Base-by-base conservation (phyloP, 2,797 vertebrate genomes). In the Mormyrops boulengeri region DNA sequence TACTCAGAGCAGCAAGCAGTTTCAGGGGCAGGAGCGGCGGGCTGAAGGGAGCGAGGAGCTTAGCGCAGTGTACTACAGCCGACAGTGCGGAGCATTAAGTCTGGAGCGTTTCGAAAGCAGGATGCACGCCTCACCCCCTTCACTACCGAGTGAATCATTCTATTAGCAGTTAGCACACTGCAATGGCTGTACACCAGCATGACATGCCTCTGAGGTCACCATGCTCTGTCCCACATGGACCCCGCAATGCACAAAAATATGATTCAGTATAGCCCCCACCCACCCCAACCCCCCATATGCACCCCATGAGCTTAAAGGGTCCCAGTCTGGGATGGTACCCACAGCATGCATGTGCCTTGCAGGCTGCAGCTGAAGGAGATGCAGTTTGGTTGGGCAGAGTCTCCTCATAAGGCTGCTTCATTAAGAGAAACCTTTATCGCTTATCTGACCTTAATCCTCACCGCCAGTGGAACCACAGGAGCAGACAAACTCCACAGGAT, bases 361-460 rank as follows among this genome's bases (percentile, higher is more conserved):
- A 49, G 73, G 17, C 73, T 30, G 22, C 11, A 52, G 52, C 41
- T 69, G 80, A 41, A 57, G 41, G 44, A 49, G 30, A 8, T 30
- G 14, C 84, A 1, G 50, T 22, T 66, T 50, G 55, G 82, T 60
- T 90, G 89, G 77, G 82, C 85, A 52, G 89, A 53, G 60, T 50
- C 30, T 80, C 88, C 57, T 88, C 89, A 88, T 88, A 77, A 85
- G 88, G 86, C 77, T 41, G 38, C 69, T 86, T 90, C 90, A 92
- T 91, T 92, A 93, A 85, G 91, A 88, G 82, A 90, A 90, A 55
- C 47, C 90, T 89, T 84, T 89, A 89, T 90, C 86, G 47, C 91
- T 87, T 84, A 11, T 86, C 87, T 93, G 91, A 89, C 91, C 90
- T 89, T 88, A 90, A 89, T 91, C 90, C 50, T 87, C 52, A 50